These are phyloP conservation scores for Eugnorisma glareosa DNA, from an alignment of 2,888 invertebrate species.

Conservation along the genomic window DNA sequence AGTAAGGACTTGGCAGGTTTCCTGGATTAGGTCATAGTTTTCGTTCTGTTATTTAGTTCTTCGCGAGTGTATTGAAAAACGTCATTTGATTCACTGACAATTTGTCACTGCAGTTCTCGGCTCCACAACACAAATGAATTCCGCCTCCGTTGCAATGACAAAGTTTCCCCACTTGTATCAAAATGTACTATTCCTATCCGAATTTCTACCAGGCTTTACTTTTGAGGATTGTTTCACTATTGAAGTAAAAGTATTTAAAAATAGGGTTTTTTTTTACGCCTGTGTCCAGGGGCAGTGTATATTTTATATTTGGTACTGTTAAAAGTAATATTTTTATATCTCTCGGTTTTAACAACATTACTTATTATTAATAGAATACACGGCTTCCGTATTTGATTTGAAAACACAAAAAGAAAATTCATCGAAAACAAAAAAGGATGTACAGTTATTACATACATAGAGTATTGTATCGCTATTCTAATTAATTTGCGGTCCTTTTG, in stretches of 20 bases:
- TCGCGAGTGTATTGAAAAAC: not conserved
- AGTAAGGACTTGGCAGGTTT: not conserved
- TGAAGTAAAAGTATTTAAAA: slow-evolving; percentile 1
- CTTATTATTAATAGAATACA: not conserved
- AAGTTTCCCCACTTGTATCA: not conserved
- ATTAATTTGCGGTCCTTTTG: slow-evolving; percentile 39
- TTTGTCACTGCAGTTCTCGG: not conserved
- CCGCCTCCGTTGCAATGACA: not conserved
- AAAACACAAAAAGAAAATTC: slow-evolving; percentile 1
- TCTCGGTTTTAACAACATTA: not conserved
- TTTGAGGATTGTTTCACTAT: not conserved
- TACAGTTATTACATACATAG: slow-evolving; percentile 18
- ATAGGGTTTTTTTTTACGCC: too few species aligned
- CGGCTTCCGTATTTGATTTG: not conserved
- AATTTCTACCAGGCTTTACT: not conserved
- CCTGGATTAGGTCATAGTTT: not conserved
- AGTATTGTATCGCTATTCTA: slow-evolving; percentile 39
- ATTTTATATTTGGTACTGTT: not conserved
- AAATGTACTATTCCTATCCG: not conserved
- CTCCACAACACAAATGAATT: not conserved
- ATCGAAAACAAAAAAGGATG: slow-evolving; percentile 15
- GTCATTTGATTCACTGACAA: not conserved
- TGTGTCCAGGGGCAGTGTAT: not conserved
- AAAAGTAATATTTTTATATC: not conserved
- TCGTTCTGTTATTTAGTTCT: not conserved